These are phyloP conservation scores for Melipona beecheii DNA, from an alignment of 2,888 invertebrate species.

Conservation along the genomic window DNA sequence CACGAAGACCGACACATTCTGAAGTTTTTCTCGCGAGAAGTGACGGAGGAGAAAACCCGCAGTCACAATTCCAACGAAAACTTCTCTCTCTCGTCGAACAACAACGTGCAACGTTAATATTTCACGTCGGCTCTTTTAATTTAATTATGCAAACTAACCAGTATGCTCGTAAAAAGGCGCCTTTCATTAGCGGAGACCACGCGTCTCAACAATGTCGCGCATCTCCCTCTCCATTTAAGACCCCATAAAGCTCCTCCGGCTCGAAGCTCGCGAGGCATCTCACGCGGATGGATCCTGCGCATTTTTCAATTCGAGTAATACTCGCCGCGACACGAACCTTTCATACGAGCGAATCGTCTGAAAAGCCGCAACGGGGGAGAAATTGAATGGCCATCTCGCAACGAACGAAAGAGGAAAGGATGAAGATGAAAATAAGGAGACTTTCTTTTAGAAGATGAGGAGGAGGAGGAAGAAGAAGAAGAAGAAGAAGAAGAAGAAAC, in stretches of 20 bases:
- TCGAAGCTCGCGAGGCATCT: not conserved
- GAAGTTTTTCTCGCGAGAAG: too few species aligned
- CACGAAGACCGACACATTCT: too few species aligned
- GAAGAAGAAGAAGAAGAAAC: constrained; percentile 29
- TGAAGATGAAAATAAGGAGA: constrained; percentile 46
- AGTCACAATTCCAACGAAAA: too few species aligned
- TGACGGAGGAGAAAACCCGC: too few species aligned
- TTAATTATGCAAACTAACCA: not conserved
- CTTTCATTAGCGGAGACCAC: not conserved
- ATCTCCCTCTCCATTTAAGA: not conserved
- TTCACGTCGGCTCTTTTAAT: not conserved
- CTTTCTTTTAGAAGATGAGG: constrained; percentile 21
- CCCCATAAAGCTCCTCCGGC: not conserved
- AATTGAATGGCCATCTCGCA: constrained; percentile 45
- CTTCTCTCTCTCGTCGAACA: too few species aligned
- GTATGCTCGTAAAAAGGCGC: not conserved
- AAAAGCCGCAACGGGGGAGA: constrained; percentile 39
- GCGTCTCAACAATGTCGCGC: not conserved
- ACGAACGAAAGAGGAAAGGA: constrained; percentile 47
- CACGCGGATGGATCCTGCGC: not conserved
- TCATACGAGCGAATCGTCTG: constrained; percentile 38
- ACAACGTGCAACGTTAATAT: not conserved
- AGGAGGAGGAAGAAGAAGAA: constrained; percentile 31
- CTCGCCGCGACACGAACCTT: constrained; percentile 29
- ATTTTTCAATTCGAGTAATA: constrained; percentile 42